phyloP scores from a whole-genome alignment of 2,113 vertebrate genomes.

The Perognathus longimembris region DNA sequence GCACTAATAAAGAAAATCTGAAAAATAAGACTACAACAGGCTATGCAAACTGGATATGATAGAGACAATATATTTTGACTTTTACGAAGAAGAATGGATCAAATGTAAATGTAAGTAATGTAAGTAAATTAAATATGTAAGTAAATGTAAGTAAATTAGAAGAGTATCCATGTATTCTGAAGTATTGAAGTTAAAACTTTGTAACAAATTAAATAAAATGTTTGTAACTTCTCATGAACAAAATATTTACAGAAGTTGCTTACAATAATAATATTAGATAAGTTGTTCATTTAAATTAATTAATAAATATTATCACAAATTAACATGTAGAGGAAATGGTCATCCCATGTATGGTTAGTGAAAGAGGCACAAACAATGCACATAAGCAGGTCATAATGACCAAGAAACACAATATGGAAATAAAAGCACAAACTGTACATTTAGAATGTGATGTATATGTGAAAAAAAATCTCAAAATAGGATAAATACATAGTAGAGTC shows the following conservation, averaged over 20 bases:
- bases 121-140: too few relatives aligned
- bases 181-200: not conserved
- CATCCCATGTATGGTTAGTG: not conserved
- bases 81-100: too few relatives aligned
- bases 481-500: not conserved
- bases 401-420: not conserved
- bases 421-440: too few relatives aligned
- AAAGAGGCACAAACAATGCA: not conserved
- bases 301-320: not conserved
- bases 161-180: not conserved
- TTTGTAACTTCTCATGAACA: not conserved
- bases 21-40: not conserved
- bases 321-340: not conserved
- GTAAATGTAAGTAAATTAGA: too few relatives aligned
- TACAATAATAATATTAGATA: too few relatives aligned
- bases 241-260: not conserved
- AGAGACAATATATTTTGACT: not conserved
- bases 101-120: too few relatives aligned
- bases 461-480: not conserved
- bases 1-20: not conserved
- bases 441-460: not conserved
- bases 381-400: too few relatives aligned
- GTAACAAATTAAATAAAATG: not conserved
- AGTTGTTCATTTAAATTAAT: too few relatives aligned
- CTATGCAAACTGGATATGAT: too few relatives aligned